A percentile compares a stretch with the other conserved stretches of the same genome.
phyloP scores from a whole-genome alignment of 2,113 vertebrate species.

The Thunnus maccoyii region DNA sequence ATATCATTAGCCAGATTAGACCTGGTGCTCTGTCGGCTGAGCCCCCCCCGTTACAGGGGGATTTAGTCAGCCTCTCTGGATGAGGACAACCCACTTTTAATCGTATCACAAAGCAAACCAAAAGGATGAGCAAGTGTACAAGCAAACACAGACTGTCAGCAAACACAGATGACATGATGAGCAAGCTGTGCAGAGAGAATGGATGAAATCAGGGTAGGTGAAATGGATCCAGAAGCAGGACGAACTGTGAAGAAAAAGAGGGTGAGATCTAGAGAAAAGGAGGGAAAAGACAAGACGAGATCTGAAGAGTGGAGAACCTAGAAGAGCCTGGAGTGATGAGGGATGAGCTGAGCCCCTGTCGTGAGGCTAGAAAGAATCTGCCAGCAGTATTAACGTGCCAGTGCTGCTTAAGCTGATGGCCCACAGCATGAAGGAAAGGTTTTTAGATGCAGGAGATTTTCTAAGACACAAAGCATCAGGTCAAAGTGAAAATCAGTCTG shows the following conservation, averaged over 20 bases:
- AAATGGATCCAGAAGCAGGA: slow-evolving; percentile 33
- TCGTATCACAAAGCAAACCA: slow-evolving; percentile 66
- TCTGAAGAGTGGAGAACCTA: slow-evolving; percentile 61
- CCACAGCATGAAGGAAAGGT: slow-evolving; percentile 57
- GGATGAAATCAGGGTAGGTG: slow-evolving; percentile 38
- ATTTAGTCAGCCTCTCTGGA: slow-evolving; percentile 68
- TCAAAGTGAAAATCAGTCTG: slow-evolving; percentile 49
- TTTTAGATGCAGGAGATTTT: slow-evolving; percentile 64
- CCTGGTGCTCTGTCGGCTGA: slow-evolving; percentile 56
- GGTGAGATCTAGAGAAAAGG: slow-evolving; percentile 31
- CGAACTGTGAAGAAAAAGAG: not conserved
- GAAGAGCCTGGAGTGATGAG: slow-evolving; percentile 52
- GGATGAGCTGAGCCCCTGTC: slow-evolving; percentile 67
- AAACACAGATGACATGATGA: slow-evolving; percentile 52
- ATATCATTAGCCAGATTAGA: slow-evolving; percentile 78
- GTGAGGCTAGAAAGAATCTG: slow-evolving; percentile 63
- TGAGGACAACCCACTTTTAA: slow-evolving; percentile 69
- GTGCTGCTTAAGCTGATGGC: slow-evolving; percentile 68
- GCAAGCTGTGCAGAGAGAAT: slow-evolving; percentile 35
- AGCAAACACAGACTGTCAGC: slow-evolving; percentile 60
- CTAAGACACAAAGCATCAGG: slow-evolving; percentile 52
- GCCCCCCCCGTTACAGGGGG: slow-evolving; percentile 51
- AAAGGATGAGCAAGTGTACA: slow-evolving; percentile 56
- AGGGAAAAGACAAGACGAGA: slow-evolving; percentile 36
- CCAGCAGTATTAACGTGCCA: slow-evolving; percentile 70